Evolutionary conservation across 2,113 vertebrate species (phyloP).

Genomic region (Ginglymostoma cirratum): DNA sequence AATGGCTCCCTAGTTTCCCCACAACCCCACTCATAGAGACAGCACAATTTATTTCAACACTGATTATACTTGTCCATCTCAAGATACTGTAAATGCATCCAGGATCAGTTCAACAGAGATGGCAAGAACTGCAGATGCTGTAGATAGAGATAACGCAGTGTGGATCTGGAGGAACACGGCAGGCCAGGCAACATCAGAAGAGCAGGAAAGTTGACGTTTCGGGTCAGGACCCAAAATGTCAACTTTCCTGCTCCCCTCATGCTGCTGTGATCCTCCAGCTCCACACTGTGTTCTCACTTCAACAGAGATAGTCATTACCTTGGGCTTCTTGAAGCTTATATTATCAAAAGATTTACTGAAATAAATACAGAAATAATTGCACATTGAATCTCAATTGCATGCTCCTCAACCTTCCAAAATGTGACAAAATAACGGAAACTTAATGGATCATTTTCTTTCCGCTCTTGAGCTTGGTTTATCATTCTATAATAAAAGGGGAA

Average conservation of each 20-base stretch:
- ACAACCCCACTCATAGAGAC: not conserved
- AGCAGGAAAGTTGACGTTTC: too few species aligned
- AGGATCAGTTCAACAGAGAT: not conserved
- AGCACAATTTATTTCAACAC: not conserved
- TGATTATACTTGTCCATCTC: not conserved
- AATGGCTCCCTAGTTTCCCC: not conserved
- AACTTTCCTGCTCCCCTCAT: too few species aligned
- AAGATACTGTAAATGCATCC: not conserved
- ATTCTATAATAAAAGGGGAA: not conserved
- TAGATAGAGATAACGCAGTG: too few species aligned
- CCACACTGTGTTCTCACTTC: not conserved
- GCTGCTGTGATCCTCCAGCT: too few species aligned
- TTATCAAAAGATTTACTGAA: not conserved
- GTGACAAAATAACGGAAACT: not conserved
- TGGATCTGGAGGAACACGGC: too few species aligned
- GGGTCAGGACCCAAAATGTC: too few species aligned
- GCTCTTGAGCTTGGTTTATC: not conserved
- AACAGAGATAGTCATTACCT: not conserved
- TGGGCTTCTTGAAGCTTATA: not conserved
- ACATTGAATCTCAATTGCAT: not conserved
- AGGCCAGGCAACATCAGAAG: too few species aligned
- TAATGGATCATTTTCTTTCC: not conserved
- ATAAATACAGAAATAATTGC: not conserved
- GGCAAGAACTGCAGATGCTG: too few species aligned
- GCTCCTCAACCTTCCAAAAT: not conserved